Base-by-base conservation (phyloP, 2,888 invertebrate species). In the Teinopalpus imperialis region DNA sequence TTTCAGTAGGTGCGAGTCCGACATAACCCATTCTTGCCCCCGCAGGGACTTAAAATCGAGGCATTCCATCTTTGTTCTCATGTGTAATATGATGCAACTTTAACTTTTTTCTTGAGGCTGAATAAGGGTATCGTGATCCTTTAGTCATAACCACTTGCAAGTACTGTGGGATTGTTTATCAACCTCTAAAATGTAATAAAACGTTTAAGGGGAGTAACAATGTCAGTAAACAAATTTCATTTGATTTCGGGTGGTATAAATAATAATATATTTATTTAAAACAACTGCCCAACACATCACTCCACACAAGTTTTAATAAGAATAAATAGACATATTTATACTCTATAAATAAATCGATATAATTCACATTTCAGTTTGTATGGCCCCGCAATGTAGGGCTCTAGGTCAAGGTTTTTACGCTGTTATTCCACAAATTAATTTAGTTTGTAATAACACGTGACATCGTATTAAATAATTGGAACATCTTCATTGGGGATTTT, bases 241-340 rank as follows among this genome's bases (percentile, higher is more conserved):
- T 24, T 7, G 30, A 40, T 12, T 13, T 27, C 16, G 31, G 35
- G 41, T 41, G 40, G 30, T 47, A 47, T 40, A 34, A 34, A 36
- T 41, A 40, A 27, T 32, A 40, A 39, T 41, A 46, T 34, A 41
- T 46, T 46, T 41, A 41, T 41, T 47, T 47, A 47, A 47, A 41
- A 47, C 46, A 47, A 47, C 46, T 47, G 41, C 41, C 46, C 46
- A 47, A 47, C 40, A 47, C 46, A 47, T 36, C 46, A 47, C 46
- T 35, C 46, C 40, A 45, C 45, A 45, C 45, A 36, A 29, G 35
- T 23, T 39, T 35, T 46, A 40, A 40, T 41, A 41, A 36, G 35
- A 36, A 35, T 46, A 41, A 41, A 41, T 41, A 46, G 34, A 47
- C 29, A 47, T 45, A 34, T 39, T 34, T 40, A 40, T 45, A 45